Evolutionary conservation across 2,797 vertebrate species (phyloP), one percentile per base, ranked within the genome.

Genomic region (Chrosomus eos): DNA sequence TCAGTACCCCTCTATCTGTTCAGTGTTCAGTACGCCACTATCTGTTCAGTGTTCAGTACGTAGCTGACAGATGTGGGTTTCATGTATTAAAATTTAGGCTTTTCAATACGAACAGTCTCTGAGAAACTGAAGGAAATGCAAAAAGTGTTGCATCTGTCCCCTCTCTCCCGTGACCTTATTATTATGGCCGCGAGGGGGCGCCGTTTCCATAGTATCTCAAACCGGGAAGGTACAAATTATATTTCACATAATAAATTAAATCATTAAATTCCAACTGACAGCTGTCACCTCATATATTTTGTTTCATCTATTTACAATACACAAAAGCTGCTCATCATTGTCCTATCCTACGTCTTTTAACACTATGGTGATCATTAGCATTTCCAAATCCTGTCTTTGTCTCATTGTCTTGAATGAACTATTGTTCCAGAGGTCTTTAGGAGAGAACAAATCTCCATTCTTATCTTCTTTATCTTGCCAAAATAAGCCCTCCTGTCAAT

Each of bases 371-470:
- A 67, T 67, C 23, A 62, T 76, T 83, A 43, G n/a, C 73, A 68
- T 58, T 67, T 51, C n/a, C 33, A 43, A 75, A 82, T 73, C 38
- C 38, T 23, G 60, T n/a, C 33, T 66, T 43, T 76, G 62, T 77
- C 45, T n/a, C 33, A 23, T 58, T 68, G 73, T 58, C n/a, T 43
- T 67, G 19, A 68, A 83, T n/a, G 31, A 83, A 28, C 72, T 68
- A 23, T 83, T 83, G 73, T 83, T 83, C 48, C 58, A 40, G n/a
- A 55, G n/a, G 7, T 14, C 43, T 18, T 64, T 40, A 16, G 14
- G 40, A 38, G n/a, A 55, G 6, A 68, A 53, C 23, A 64, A 28
- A 31, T 23, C 33, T 68, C 23, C 33, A 16, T 67, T 74, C 60
- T 43, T 68, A 31, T 83, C 62, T 66, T 8, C 72, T 67, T 43